Base-by-base conservation (phyloP, 2,888 invertebrate species). In the Thysanoteuthis rhombus region DNA sequence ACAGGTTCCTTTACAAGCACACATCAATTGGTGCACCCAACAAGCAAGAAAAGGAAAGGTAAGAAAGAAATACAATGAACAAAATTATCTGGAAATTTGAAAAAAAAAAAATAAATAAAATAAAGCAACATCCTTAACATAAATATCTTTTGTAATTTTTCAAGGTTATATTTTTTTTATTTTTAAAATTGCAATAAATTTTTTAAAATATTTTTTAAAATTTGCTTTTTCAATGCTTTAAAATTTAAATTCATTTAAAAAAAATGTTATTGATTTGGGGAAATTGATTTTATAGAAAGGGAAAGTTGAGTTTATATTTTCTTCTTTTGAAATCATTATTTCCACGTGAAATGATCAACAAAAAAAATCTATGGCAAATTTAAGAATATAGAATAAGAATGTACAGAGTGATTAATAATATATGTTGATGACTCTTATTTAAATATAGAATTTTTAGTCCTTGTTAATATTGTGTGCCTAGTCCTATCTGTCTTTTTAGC, bases 141-240 rank as follows among this genome's bases (percentile, higher is more conserved):
- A 75, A 75, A 75, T 75, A 75, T 75, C 75, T 75, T 75, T 36
- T 75, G 12, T n/a, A 75, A 36, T 75, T 75, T 75, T 75, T 75
- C 36, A 75, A 75, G 75, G 75, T 75, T 75, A 75, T 75, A 75
- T n/a, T 75, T 75, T 75, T 75, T 75, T n/a, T n/a, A n/a, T n/a
- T 75, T 75, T 75, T 75, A 75, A 75, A 75, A 75, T 75, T 75
- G n/a, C 75, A n/a, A 75, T n/a, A 75, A 75, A 75, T 75, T 75
- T 75, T 47, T 75, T 75, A 75, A 75, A 75, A 75, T 75, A 75
- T 75, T 75, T n/a, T 75, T 75, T 75, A 12, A n/a, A 75, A n/a
- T 75, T 75, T n/a, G n/a, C 12, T 75, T 75, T 75, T 75, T 75
- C 36, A 75, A 75, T 75, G 75, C 36, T 75, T 75, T 10, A 75